Evolutionary conservation across 2,888 invertebrate species (phyloP).

Genomic region (Eledone cirrhosa): DNA sequence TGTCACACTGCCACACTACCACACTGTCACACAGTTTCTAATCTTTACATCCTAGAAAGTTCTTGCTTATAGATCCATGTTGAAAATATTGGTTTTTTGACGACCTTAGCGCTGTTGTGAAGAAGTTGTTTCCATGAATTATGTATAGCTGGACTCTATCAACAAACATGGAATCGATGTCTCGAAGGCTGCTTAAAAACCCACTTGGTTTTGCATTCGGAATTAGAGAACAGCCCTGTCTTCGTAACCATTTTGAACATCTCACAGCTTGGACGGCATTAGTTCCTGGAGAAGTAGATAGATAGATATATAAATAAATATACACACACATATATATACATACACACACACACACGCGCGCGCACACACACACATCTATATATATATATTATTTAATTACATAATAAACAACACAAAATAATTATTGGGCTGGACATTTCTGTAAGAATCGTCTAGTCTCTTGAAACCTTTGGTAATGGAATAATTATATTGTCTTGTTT

Average conservation of each 20-base stretch:
- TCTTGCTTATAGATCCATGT: background rate
- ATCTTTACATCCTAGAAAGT: background rate
- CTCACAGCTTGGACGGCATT: background rate
- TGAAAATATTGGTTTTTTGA: background rate
- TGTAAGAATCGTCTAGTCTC: too few relatives aligned
- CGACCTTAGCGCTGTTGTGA: background rate
- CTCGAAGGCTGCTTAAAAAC: conserved; percentile 10
- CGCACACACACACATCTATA: too few relatives aligned
- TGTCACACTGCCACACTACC: too few relatives aligned
- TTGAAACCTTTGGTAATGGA: too few relatives aligned
- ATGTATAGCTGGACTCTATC: background rate
- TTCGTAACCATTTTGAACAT: background rate
- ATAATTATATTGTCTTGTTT: too few relatives aligned
- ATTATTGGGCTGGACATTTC: too few relatives aligned
- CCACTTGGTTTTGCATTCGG: background rate
- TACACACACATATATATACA: background rate
- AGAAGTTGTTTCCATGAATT: background rate
- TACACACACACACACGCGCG: too few relatives aligned
- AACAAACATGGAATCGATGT: background rate
- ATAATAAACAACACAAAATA: too few relatives aligned
- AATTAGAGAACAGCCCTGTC: background rate
- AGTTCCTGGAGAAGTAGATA: background rate
- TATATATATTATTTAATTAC: too few relatives aligned
- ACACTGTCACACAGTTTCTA: background rate
- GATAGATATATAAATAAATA: background rate